Base-by-base conservation (phyloP, 2,113 vertebrate species). In the Apteryx owenii region DNA sequence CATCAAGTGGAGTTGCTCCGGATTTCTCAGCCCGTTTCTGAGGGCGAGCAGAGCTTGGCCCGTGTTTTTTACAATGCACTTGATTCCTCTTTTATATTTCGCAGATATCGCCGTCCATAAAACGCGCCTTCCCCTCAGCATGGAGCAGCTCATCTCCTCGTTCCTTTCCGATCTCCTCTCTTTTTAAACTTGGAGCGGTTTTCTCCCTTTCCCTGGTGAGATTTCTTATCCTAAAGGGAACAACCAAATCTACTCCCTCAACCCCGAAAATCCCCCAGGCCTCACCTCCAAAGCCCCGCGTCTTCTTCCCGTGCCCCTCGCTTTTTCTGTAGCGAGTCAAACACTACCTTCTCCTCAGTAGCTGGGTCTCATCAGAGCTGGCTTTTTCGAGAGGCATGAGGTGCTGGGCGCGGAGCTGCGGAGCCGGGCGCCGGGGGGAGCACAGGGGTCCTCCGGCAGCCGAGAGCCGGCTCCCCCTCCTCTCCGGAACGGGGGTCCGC, bases 281-380 rank as follows among this genome's bases (percentile, higher is more conserved):
- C 17, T 11, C 56, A 7, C 3, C 19, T 33, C 14, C 20, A 29
- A 79, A 85, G 28, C 42, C 22, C 54, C 7, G 2, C 1, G 11
- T 7, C 38, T 2, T 29, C 8, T 68, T 6, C 50, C 44, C 11
- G 6, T 7, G 33, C 36, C n/a, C 72, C 44, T 72, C 5, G 6
- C 66, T 84, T 54, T 42, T 2, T 1, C 80, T 71, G 69, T 36
- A 54, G 71, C 66, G 60, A 83, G 54, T 46, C 42, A 77, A 22
- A 29, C 21, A 38, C 97, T 96, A 97, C 97, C 96, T 97, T 84
- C 69, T 90, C 65, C 81, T 72, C 29, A 19, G 89, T 7, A 85
- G 54, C 40, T 36, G 79, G 8, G 70, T 65, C 29, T 36, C 90
- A 54, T 80, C 42, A 51, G 60, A 89, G 61, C 31, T 26, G 65